A percentile compares a stretch with the other conserved stretches of the same genome.
These are phyloP conservation scores for Sebastes fasciatus DNA, from an alignment of 2,113 vertebrate genomes.

Conservation along the genomic window DNA sequence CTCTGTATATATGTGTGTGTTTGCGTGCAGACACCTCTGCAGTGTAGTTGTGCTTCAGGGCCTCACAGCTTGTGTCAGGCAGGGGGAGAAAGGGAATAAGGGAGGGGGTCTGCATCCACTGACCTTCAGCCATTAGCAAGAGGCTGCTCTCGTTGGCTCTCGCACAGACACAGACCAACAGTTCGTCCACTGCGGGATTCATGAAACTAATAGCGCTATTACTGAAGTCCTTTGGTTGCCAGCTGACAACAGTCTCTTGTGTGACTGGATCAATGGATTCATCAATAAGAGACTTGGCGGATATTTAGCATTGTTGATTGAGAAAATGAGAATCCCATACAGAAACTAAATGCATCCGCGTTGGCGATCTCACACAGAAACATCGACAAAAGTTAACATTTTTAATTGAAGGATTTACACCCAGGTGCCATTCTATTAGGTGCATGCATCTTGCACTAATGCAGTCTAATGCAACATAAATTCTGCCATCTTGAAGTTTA, in stretches of 20 bases:
- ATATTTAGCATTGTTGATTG: conserved; percentile 43
- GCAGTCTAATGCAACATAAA: neutral
- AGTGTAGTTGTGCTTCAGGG: conserved; percentile 28
- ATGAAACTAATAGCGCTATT: conserved; percentile 37
- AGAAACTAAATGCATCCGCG: conserved; percentile 12
- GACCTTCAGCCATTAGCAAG: conserved; percentile 64
- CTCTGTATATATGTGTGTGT: neutral
- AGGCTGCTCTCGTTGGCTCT: conserved; percentile 9
- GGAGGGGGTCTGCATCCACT: conserved; percentile 22
- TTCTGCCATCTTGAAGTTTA: neutral
- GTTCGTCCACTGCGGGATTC: neutral
- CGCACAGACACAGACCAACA: neutral
- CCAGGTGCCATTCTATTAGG: neutral
- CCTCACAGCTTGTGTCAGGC: conserved; percentile 30
- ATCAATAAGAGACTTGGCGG: conserved; percentile 44
- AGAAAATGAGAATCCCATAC: conserved; percentile 30
- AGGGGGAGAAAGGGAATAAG: neutral
- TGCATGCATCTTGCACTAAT: neutral
- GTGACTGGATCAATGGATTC: conserved; percentile 40
- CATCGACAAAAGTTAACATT: neutral
- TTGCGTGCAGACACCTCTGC: conserved; percentile 34
- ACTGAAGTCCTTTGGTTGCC: conserved; percentile 26
- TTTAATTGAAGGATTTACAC: neutral
- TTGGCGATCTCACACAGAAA: neutral
- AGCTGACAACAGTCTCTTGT: conserved; percentile 41